These are phyloP conservation scores for Gallirallus australis DNA, from an alignment of 2,797 vertebrate species.

Conservation along the genomic window DNA sequence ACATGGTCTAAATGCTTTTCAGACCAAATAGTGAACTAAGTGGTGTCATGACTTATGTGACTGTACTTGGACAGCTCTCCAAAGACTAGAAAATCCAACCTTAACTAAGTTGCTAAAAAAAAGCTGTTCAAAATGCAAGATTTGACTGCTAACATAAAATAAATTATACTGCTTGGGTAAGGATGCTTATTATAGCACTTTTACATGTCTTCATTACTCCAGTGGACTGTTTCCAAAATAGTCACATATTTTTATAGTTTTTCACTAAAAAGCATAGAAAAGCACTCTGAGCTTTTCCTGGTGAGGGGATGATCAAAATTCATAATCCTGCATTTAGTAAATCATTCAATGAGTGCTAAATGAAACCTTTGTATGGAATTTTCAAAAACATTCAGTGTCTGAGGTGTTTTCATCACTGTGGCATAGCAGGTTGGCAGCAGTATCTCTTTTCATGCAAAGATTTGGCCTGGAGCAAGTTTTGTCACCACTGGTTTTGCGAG, in stretches of 20 bases:
- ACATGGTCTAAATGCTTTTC: not conserved
- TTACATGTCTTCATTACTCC: not conserved
- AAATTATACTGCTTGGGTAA: not conserved
- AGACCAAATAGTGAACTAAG: not conserved
- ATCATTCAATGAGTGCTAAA: not conserved
- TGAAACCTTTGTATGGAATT: not conserved
- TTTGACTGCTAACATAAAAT: constrained; percentile 6
- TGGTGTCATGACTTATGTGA: not conserved
- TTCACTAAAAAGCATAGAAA: not conserved
- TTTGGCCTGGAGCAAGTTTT: not conserved
- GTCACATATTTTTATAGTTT: not conserved
- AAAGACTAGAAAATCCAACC: not conserved
- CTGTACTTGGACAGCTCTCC: not conserved
- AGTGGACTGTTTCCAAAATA: not conserved
- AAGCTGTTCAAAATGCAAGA: constrained; percentile 5
- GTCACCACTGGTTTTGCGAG: not conserved
- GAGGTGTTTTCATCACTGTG: not conserved
- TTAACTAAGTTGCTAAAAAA: constrained; percentile 14
- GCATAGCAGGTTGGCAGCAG: not conserved
- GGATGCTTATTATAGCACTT: not conserved
- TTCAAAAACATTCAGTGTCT: not conserved
- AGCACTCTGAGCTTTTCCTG: not conserved
- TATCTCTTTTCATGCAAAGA: not conserved
- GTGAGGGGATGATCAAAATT: not conserved
- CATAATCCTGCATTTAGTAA: not conserved